Evolutionary conservation across 2,797 vertebrate genomes (phyloP).

Genomic region (Enteromius anoplus): DNA sequence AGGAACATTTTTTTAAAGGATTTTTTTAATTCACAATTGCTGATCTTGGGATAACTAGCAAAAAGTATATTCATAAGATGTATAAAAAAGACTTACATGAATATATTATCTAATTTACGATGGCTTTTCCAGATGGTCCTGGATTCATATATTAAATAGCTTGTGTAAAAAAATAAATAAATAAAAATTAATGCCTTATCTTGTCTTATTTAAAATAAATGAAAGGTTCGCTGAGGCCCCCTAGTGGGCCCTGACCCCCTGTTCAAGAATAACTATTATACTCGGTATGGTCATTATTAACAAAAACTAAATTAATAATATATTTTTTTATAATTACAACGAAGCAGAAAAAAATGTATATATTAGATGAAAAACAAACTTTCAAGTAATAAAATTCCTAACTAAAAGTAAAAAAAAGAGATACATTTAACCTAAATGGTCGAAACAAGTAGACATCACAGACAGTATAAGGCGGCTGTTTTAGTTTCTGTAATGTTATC

Average conservation of each 20-base stretch:
- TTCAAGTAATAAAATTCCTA: not conserved
- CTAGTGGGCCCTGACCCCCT: not conserved
- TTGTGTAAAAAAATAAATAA: too few species aligned
- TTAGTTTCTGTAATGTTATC: not conserved
- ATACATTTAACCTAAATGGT: not conserved
- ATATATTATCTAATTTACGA: not conserved
- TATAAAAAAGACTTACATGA: not conserved
- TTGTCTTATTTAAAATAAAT: not conserved
- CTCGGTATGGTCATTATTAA: not conserved
- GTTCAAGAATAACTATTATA: not conserved
- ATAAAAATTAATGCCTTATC: not conserved
- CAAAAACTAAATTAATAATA: not conserved
- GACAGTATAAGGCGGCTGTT: not conserved
- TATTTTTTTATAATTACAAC: not conserved
- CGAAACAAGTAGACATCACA: not conserved
- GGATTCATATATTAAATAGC: not conserved
- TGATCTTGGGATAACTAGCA: not conserved
- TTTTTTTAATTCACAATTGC: not conserved
- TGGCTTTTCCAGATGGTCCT: not conserved
- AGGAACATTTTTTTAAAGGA: not conserved
- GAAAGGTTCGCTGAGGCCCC: not conserved
- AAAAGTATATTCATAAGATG: not conserved
- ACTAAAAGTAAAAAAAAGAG: not conserved
- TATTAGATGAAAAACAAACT: not conserved
- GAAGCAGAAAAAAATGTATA: not conserved